These are phyloP conservation scores for Drosophila limbata DNA, from an alignment of 2,888 invertebrate species.

Conservation along the genomic window DNA sequence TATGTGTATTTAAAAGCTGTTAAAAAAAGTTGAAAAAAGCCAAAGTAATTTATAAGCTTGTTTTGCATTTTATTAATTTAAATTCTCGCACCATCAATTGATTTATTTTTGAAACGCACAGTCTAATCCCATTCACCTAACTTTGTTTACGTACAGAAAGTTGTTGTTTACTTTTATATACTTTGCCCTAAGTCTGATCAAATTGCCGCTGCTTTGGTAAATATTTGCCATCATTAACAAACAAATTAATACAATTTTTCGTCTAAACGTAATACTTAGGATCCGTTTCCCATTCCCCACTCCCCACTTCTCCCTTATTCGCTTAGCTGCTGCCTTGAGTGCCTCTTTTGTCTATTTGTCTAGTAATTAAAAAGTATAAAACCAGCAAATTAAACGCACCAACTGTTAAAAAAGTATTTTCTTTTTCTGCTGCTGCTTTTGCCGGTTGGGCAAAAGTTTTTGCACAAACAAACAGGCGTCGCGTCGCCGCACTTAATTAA, in stretches of 20 bases:
- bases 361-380: conserved; percentile 80
- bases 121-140: conserved; percentile 20
- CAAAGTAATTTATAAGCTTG: neutral
- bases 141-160: conserved; percentile 21
- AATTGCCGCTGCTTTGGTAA: conserved; percentile 26
- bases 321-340: conserved; percentile 24
- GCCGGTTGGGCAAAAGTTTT: conserved; percentile 58
- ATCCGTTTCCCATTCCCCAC: neutral
- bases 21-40: neutral
- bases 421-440: conserved; percentile 19
- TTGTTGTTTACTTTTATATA: conserved; percentile 25
- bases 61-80: conserved; percentile 5
- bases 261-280: conserved; percentile 35
- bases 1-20: neutral
- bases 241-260: conserved; percentile 61
- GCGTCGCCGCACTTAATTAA: conserved; percentile 77
- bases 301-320: neutral
- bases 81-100: conserved; percentile 18
- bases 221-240: conserved; percentile 57
- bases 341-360: conserved; percentile 68
- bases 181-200: conserved; percentile 15
- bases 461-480: conserved; percentile 69
- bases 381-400: conserved; percentile 78
- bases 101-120: conserved; percentile 10
- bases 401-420: conserved; percentile 67